These are phyloP conservation scores for Dusona sp. DNA, from an alignment of 2,888 invertebrate genomes.

Conservation along the genomic window DNA sequence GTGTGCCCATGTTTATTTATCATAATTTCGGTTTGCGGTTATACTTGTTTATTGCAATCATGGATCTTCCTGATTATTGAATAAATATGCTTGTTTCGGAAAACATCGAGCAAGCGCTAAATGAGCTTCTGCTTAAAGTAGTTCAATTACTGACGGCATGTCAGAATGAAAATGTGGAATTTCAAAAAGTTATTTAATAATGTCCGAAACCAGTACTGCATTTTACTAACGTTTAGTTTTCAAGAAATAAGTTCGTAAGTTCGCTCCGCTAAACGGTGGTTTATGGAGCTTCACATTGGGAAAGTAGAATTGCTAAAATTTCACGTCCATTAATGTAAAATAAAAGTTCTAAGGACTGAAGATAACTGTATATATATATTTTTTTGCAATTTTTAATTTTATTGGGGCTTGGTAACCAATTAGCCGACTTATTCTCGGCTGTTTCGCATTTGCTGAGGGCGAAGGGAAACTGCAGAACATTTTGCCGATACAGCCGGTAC, in stretches of 20 bases:
- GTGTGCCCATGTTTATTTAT: not conserved
- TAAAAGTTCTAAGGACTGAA: too few species aligned
- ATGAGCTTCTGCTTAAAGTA: not conserved
- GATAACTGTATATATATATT: too few species aligned
- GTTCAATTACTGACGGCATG: not conserved
- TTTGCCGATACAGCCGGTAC: too few species aligned
- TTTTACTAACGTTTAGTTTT: not conserved
- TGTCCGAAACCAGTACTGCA: not conserved
- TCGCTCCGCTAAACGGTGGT: not conserved
- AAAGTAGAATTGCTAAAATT: not conserved
- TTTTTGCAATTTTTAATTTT: too few species aligned
- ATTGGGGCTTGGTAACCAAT: too few species aligned
- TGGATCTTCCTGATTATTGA: not conserved
- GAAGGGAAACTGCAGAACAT: too few species aligned
- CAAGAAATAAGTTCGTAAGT: not conserved
- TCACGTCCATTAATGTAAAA: not conserved
- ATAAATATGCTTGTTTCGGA: not conserved
- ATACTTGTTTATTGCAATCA: not conserved
- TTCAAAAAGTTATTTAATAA: not conserved
- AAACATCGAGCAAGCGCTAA: not conserved
- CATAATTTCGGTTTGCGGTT: not conserved
- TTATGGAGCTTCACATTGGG: not conserved
- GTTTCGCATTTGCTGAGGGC: too few species aligned
- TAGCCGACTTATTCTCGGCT: too few species aligned
- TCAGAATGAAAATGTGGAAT: not conserved